Percentiles rank a stretch among this genome's conserved stretches.
Evolutionary conservation across 2,797 vertebrate species (phyloP).

Genomic region (Otus scops): DNA sequence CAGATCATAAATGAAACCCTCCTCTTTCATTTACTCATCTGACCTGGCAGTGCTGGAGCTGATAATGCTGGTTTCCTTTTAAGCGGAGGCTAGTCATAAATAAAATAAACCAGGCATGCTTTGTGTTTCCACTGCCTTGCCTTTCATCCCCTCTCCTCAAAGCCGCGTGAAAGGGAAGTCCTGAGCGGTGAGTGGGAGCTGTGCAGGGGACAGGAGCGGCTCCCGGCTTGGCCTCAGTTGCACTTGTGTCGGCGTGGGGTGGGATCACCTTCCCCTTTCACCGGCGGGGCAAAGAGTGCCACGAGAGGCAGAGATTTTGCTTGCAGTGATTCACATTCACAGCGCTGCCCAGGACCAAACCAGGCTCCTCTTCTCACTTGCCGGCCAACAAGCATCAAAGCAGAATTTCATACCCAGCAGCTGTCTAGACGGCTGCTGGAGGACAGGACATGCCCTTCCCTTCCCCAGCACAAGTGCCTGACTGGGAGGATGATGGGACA

Average conservation of each 20-base stretch:
- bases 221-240: not conserved
- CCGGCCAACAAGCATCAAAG: not conserved
- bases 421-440: not conserved
- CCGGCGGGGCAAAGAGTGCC: not conserved
- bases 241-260: not conserved
- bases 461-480: not conserved
- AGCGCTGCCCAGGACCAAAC: accelerated
- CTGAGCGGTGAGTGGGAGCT: not conserved
- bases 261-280: not conserved
- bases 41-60: not conserved
- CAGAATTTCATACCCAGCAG: not conserved
- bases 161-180: not conserved
- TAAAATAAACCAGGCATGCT: slow-evolving; percentile 58
- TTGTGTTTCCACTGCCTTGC: slow-evolving; percentile 12
- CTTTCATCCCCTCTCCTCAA: slow-evolving; percentile 41
- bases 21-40: slow-evolving; percentile 36
- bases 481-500: not conserved
- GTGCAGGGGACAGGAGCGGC: not conserved
- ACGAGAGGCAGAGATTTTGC: not conserved
- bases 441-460: not conserved
- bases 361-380: not conserved
- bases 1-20: slow-evolving; percentile 2
- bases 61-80: slow-evolving; percentile 53
- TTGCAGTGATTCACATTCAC: accelerated
- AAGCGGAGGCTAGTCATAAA: slow-evolving; percentile 41